Evolutionary conservation across 2,797 vertebrate genomes (phyloP).

Genomic region (Silurus aristotelis): DNA sequence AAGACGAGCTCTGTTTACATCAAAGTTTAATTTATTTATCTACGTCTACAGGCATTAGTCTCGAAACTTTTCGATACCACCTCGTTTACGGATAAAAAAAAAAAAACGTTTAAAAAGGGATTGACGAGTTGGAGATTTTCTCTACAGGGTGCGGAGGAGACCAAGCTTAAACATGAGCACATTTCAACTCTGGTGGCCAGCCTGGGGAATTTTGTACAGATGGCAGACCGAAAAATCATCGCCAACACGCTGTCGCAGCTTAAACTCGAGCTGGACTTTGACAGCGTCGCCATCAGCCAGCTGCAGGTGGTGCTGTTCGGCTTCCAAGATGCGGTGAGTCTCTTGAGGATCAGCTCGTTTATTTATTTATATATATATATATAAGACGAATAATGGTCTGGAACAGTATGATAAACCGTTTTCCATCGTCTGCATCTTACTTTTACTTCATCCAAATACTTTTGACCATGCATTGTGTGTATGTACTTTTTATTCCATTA

Average conservation of each 20-base stretch:
- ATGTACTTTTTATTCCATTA: background rate
- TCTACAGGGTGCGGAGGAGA: constrained; percentile 86
- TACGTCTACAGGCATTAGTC: no score
- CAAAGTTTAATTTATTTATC: no score
- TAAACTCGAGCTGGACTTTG: constrained; percentile 95
- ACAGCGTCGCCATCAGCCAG: constrained; percentile 94
- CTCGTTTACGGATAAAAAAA: no score
- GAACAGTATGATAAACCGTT: no score
- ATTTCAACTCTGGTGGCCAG: constrained; percentile 88
- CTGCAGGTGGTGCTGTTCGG: constrained; percentile 95
- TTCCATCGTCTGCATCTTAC: no score
- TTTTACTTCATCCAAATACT: no score
- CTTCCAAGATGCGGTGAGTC: constrained; percentile 96
- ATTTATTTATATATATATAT: no score
- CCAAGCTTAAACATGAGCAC: constrained; percentile 87
- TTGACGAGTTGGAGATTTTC: background rate
- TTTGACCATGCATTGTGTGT: no score
- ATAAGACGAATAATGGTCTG: no score
- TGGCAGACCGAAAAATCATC: constrained; percentile 95
- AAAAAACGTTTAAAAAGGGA: no score
- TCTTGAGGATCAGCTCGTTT: background rate
- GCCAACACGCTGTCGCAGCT: constrained; percentile 90
- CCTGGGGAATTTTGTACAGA: constrained; percentile 90
- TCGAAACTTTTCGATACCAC: no score
- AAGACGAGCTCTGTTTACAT: no score